Evolutionary conservation across 1,140 invertebrate species (phyloP).

Genomic region (Ganaspis sp.): DNA sequence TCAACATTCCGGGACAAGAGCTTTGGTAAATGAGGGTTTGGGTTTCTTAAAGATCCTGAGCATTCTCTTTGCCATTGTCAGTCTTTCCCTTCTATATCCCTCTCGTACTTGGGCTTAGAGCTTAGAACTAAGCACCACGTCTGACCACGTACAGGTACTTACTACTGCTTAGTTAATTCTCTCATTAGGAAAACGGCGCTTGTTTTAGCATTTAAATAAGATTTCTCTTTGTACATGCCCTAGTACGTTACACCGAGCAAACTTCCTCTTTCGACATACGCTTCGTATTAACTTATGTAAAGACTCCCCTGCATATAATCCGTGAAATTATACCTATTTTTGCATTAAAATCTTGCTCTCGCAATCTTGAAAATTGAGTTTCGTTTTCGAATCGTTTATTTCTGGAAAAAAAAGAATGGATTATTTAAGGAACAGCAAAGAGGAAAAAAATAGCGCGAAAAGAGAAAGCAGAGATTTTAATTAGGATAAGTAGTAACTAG

Average conservation of each 20-base stretch:
- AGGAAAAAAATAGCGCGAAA: not conserved
- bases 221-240: conserved; percentile 9
- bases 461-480: conserved; percentile 59
- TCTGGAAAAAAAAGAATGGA: not conserved
- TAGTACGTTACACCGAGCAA: not conserved
- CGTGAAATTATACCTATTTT: not conserved
- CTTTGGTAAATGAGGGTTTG: conserved; percentile 3
- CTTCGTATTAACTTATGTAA: conserved; percentile 7
- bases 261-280: conserved; percentile 7
- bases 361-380: not conserved
- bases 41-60: not conserved
- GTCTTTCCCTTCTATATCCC: not conserved
- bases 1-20: not conserved
- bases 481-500: conserved; percentile 59
- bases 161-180: conserved; percentile 40
- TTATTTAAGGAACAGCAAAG: not conserved
- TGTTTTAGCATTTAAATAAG: conserved; percentile 48
- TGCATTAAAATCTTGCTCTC: conserved; percentile 16
- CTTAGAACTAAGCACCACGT: not conserved
- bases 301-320: not conserved
- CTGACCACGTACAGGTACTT: conserved; percentile 29
- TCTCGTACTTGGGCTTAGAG: not conserved
- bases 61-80: conserved; percentile 1
- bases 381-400: too few relatives aligned
- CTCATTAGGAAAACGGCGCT: conserved; percentile 39